These are phyloP conservation scores for Clytia hemisphaerica DNA, from an alignment of 30 jellyfish, hydroid and myxozoan species.

Conservation along the genomic window DNA sequence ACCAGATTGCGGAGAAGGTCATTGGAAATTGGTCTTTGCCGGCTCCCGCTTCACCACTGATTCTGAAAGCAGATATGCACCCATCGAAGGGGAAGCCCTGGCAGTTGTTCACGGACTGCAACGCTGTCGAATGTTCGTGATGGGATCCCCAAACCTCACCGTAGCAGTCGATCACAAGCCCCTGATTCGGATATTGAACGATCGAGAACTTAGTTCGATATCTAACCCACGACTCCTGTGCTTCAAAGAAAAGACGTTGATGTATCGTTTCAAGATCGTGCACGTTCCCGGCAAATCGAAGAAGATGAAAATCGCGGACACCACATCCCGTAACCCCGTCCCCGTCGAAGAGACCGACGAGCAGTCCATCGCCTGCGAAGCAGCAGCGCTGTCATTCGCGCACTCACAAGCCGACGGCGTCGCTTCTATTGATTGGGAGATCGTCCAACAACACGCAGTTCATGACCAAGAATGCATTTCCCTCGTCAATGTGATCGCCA, in stretches of 20 bases:
- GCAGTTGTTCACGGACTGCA: constrained; percentile 37
- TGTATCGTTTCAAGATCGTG: constrained; percentile 29
- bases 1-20: constrained; percentile 42
- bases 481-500: background rate
- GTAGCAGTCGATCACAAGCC: constrained; percentile 64
- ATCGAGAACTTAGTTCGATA: constrained; percentile 27
- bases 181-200: constrained; percentile 15
- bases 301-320: background rate
- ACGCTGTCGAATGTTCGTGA: background rate
- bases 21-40: constrained; percentile 50
- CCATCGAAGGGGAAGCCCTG: constrained; percentile 50
- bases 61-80: constrained; percentile 45
- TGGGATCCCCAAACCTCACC: constrained; percentile 38
- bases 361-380: background rate
- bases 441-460: constrained; percentile 8
- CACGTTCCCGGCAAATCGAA: constrained; percentile 42
- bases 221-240: constrained; percentile 30
- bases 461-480: constrained; percentile 7
- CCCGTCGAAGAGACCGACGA: background rate
- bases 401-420: background rate
- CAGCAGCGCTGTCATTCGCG: background rate
- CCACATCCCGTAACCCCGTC: constrained; percentile 29
- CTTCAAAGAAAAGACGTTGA: constrained; percentile 30
- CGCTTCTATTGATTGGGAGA: background rate
- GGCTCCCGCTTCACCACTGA: constrained; percentile 59